Conservation (phyloP, 2,113 vertebrate species). For the Scolopax mira region DNA sequence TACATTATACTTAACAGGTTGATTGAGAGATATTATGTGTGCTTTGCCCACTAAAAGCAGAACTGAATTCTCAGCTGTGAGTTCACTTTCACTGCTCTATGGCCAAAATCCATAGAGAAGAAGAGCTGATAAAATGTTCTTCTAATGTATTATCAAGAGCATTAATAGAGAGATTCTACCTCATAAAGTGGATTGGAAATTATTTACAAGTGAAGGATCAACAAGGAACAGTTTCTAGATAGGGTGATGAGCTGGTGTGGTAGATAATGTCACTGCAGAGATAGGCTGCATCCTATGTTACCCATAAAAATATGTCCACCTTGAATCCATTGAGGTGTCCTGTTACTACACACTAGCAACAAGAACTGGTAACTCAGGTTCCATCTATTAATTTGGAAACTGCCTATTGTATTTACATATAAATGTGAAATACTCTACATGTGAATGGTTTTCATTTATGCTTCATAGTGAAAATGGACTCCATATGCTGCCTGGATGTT, state of each 20-base stretch:
- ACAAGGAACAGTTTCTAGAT: not conserved
- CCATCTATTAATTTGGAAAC: constrained; percentile 14
- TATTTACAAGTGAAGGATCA: not conserved
- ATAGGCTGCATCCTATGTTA: constrained; percentile 3
- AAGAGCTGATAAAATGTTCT: not conserved
- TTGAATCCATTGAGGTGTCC: not conserved
- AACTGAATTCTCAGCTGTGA: not conserved
- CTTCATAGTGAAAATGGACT: not conserved
- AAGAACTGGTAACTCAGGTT: not conserved
- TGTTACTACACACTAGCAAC: not conserved
- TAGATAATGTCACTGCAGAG: not conserved
- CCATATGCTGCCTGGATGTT: not conserved
- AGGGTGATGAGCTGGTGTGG: not conserved
- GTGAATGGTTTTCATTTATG: not conserved
- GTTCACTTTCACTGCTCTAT: not conserved
- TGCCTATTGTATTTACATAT: not conserved
- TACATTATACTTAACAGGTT: not conserved
- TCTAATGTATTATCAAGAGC: not conserved
- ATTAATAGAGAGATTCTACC: not conserved
- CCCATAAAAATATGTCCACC: not conserved
- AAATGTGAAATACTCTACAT: not conserved
- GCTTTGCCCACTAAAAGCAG: not conserved
- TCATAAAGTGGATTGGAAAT: not conserved
- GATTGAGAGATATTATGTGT: not conserved
- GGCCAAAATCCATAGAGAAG: not conserved